A percentile compares a stretch with the other conserved stretches of the same genome.
Conservation (phyloP, 1,140 invertebrate genomes). For the Drosophila carrolli region DNA sequence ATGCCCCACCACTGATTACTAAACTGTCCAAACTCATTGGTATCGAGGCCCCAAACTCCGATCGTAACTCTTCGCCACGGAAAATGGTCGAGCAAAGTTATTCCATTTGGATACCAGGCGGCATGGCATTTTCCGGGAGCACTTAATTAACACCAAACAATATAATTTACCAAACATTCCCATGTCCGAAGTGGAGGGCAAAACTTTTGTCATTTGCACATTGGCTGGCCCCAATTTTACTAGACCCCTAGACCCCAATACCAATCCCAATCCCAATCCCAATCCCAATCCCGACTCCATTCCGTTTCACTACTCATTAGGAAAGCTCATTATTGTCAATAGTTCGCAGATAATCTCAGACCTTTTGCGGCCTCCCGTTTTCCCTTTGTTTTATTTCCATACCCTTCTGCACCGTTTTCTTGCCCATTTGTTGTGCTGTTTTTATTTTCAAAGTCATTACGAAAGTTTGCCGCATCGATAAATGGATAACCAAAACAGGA, state of each 20-base stretch:
- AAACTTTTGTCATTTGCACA: slow-evolving; percentile 79
- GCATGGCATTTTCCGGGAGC: slow-evolving; percentile 1
- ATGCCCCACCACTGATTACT: not conserved
- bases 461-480: slow-evolving; percentile 81
- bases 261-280: not conserved
- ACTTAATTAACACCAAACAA: slow-evolving; percentile 56
- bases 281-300: not conserved
- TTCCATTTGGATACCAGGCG: slow-evolving; percentile 15
- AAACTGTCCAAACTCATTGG: slow-evolving; percentile 14
- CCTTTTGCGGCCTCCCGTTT: slow-evolving; percentile 22
- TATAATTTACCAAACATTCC: slow-evolving; percentile 42
- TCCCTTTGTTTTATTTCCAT: slow-evolving; percentile 16
- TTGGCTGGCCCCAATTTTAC: slow-evolving; percentile 2
- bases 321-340: slow-evolving; percentile 82
- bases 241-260: too few relatives aligned
- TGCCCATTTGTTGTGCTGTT: slow-evolving; percentile 56
- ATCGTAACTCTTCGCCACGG: slow-evolving; percentile 10
- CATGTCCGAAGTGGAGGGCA: slow-evolving; percentile 31
- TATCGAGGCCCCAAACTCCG: not conserved
- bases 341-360: slow-evolving; percentile 66
- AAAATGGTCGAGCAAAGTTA: slow-evolving; percentile 21
- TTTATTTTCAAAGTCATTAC: slow-evolving; percentile 83
- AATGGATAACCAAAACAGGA: slow-evolving; percentile 81
- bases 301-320: slow-evolving; percentile 69
- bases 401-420: slow-evolving; percentile 1